Base-by-base conservation (phyloP, 2,797 vertebrate species). In the Rachycentron canadum region DNA sequence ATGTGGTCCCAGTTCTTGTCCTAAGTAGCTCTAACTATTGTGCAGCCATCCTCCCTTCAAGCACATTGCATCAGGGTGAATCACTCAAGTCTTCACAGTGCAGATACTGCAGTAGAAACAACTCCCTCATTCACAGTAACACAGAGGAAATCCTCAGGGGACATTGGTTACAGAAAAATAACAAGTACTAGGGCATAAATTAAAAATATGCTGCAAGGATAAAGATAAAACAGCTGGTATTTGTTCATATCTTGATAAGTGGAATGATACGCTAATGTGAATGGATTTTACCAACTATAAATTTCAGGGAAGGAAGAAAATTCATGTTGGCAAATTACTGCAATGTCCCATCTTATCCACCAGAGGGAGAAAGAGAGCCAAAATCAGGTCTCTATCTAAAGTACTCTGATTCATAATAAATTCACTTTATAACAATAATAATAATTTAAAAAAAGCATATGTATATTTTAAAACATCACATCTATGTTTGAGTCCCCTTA, bases 101-200 rank as follows among this genome's bases (percentile, higher is more conserved):
- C 80, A 87, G 81, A 88, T 78, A 84, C 79, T 30, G 62, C 67
- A 76, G 69, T 41, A 32, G 66, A 87, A 90, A 89, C 87, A 89
- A 82, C 55, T 78, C 75, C 85, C 79, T 88, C 84, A 74, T 93
- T 94, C 92, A 92, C 92, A 92, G 90, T 89, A 61, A 73, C 11
- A 86, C 52, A 47, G 78, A 69, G 69, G 56, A 85, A 61, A 74
- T 38, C 73, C 72, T 83, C 62, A 50, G 50, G 71, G 64, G 72
- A 57, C 55, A 30, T 19, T 19, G 47, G 72, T 76, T 68, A 66
- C 58, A 65, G 59, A 69, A 81, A 60, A 76, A 47, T 52, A 57
- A 70, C 74, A 60, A 69, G 61, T 19, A 45, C 25, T 2, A 43
- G 41, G 52, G 55, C 43, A 78, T 82, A 60, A 83, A 73, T 86